Percentiles rank a stretch among this genome's conserved stretches.
Evolutionary conservation across 2,113 vertebrate genomes (phyloP).

Genomic region (Apodemus sylvaticus): DNA sequence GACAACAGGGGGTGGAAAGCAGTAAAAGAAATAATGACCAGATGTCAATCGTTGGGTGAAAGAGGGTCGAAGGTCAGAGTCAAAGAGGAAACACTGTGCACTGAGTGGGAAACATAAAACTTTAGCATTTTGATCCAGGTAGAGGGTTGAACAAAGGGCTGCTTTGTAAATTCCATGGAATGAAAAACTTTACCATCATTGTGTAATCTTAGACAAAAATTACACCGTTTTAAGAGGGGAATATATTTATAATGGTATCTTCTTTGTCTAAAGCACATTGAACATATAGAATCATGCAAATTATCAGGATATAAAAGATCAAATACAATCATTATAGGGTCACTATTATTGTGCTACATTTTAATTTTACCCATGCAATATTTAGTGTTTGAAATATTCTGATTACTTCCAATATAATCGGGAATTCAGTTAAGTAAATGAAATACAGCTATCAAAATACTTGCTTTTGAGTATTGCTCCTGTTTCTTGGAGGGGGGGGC

Average conservation of each 20-base stretch:
- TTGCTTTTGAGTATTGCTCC: slow-evolving; percentile 37
- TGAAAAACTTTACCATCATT: slow-evolving; percentile 80
- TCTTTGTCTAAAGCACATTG: slow-evolving; percentile 79
- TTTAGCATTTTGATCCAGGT: slow-evolving; percentile 82
- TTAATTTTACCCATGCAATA: slow-evolving; percentile 85
- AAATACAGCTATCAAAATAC: slow-evolving; percentile 56
- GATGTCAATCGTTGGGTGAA: slow-evolving; percentile 92
- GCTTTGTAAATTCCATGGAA: slow-evolving; percentile 83
- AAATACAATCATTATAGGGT: slow-evolving; percentile 54
- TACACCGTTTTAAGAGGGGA: slow-evolving; percentile 71
- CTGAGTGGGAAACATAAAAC: slow-evolving; percentile 83
- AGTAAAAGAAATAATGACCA: slow-evolving; percentile 96
- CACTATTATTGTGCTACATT: slow-evolving; percentile 56
- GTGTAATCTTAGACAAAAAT: slow-evolving; percentile 83
- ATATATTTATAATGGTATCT: slow-evolving; percentile 70
- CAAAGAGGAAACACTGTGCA: slow-evolving; percentile 89
- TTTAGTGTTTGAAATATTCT: slow-evolving; percentile 80
- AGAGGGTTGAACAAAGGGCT: slow-evolving; percentile 84
- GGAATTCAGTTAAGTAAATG: slow-evolving; percentile 63
- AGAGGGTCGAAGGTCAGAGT: slow-evolving; percentile 92
- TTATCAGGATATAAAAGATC: slow-evolving; percentile 64
- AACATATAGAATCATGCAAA: slow-evolving; percentile 82
- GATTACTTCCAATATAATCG: slow-evolving; percentile 63
- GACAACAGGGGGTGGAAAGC: slow-evolving; percentile 98
- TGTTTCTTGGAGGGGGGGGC: slow-evolving; percentile 40